These are phyloP conservation scores for Steatocranus sp. DNA, from an alignment of 2,797 vertebrate species.

Conservation along the genomic window DNA sequence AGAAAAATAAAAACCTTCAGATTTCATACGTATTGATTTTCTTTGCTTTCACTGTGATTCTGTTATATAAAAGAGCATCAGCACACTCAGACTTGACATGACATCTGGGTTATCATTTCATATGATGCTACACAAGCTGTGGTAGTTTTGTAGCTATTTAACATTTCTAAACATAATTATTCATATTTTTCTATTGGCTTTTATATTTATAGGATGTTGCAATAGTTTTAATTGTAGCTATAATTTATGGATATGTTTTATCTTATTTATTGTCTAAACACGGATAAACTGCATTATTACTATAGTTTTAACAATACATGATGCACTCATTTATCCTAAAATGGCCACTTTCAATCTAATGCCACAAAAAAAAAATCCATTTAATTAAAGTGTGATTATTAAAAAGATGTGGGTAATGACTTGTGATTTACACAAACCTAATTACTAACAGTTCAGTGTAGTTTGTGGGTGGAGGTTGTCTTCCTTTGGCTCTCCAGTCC, in stretches of 20 bases:
- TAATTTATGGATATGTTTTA: accelerated
- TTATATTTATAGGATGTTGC: neutral
- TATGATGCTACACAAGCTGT: accelerated
- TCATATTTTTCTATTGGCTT: neutral
- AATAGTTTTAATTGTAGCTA: accelerated
- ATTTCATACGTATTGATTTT: accelerated
- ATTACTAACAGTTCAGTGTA: neutral
- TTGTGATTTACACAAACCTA: neutral
- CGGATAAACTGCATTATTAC: neutral
- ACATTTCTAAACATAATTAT: neutral
- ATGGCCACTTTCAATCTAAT: accelerated
- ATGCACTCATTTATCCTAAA: neutral
- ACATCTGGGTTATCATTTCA: neutral
- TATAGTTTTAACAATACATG: neutral
- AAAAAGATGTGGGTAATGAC: accelerated
- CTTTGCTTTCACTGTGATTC: neutral
- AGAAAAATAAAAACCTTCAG: neutral
- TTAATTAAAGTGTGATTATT: neutral
- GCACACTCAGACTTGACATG: accelerated
- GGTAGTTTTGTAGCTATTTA: neutral
- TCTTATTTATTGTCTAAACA: neutral
- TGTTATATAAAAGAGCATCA: neutral
- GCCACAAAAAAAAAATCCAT: neutral
- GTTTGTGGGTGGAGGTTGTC: neutral
- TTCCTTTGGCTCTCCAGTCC: neutral